Evolutionary conservation across 2,888 invertebrate species (phyloP).

Genomic region (Enchytraeus crypticus): DNA sequence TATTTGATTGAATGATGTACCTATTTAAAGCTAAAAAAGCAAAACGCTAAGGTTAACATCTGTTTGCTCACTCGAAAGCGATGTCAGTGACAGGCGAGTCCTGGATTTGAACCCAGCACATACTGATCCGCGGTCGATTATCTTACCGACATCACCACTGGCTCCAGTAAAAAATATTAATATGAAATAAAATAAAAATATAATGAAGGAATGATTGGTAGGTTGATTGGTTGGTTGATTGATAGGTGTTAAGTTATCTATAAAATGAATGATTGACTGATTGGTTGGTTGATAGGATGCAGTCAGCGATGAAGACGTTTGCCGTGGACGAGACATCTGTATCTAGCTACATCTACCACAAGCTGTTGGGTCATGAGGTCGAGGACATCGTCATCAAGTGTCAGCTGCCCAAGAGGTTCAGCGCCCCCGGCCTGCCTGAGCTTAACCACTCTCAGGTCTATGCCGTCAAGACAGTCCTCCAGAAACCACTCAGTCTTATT

Average conservation of each 20-base stretch:
- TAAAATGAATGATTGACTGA: not conserved
- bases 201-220: not conserved
- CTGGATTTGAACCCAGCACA: too few species aligned
- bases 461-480: constrained; percentile 94
- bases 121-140: too few species aligned
- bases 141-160: too few species aligned
- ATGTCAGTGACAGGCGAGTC: too few species aligned
- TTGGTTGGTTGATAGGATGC: constrained; percentile 64
- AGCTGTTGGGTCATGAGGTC: constrained; percentile 67
- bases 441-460: constrained; percentile 91
- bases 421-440: constrained; percentile 93
- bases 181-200: not conserved
- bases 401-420: constrained; percentile 88
- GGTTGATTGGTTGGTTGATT: not conserved
- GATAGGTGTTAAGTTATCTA: not conserved
- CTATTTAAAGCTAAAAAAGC: too few species aligned
- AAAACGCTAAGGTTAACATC: not conserved
- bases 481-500: constrained; percentile 87
- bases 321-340: constrained; percentile 93
- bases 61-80: too few species aligned
- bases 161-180: too few species aligned
- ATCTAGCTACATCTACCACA: constrained; percentile 93
- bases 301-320: constrained; percentile 83
- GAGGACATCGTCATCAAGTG: constrained; percentile 86
- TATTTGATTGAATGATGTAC: too few species aligned